These are phyloP conservation scores for Hemicentrotus pulcherrimus DNA, from an alignment of 35 echinoderm and acorn worm species.

Conservation along the genomic window DNA sequence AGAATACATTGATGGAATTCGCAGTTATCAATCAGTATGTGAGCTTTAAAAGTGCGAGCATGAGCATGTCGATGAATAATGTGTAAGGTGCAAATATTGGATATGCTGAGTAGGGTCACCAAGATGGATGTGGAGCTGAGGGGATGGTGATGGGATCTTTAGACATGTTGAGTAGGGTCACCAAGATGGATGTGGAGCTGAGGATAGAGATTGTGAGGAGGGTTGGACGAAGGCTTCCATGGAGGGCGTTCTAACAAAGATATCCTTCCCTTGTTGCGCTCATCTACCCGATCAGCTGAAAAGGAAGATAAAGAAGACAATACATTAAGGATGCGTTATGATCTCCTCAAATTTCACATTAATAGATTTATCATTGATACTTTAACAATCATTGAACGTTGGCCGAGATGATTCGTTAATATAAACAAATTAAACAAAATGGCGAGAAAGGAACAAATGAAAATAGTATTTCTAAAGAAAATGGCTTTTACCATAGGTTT, in stretches of 20 bases:
- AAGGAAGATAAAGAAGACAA: constrained; percentile 28
- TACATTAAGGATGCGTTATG: background rate
- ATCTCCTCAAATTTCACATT: background rate
- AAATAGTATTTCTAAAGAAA: background rate
- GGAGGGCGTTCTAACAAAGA: constrained; percentile 94
- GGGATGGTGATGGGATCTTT: background rate
- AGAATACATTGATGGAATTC: no score
- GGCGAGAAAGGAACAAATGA: background rate
- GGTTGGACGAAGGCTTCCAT: constrained; percentile 92
- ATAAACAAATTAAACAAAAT: no score
- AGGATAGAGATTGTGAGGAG: constrained; percentile 92
- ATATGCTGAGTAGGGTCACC: background rate
- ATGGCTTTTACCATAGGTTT: constrained; percentile 77
- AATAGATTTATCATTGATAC: no score
- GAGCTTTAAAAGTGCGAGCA: background rate
- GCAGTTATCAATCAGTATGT: no score
- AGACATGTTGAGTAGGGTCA: constrained; percentile 68
- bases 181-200: constrained; percentile 89
- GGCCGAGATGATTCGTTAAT: no score
- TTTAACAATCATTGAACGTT: no score
- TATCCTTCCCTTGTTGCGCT: constrained; percentile 87
- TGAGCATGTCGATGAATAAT: background rate
- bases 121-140: background rate
- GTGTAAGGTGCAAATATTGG: background rate
- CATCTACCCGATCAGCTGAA: constrained; percentile 85